Evolutionary conservation across 2,797 vertebrate species (phyloP), one percentile per base, ranked within the genome.

Genomic region (Brachymystax lenok): DNA sequence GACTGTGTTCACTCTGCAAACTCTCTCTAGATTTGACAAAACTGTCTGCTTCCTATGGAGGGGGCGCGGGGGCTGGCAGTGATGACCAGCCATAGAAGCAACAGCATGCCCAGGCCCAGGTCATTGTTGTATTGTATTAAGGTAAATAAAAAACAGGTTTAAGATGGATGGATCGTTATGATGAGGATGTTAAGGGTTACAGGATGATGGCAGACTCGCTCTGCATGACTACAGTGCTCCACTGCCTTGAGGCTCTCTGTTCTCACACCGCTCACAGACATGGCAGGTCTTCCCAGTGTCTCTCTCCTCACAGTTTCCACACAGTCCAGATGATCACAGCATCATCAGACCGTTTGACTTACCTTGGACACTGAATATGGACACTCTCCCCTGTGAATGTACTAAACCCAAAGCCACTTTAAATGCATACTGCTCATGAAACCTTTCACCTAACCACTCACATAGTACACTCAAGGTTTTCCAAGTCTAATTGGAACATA

Each of bases 181-280:
- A 54, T 64, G 28, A 69, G 40, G 50, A 28, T 3, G 76, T 70
- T 19, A 82, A 3, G 61, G 74, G 69, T 81, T 81, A 76, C 75
- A 72, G 72, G 70, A 70, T 73, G 77, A 73, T 51, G 63, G 19
- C 10, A 46, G 50, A 75, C n/a, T 51, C 66, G 68, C 73, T 80
- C 19, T 69, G 28, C 17, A 19, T 35, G 33, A 69, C 68, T 71
- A 69, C 77, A 71, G 52, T 69, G 5, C 54, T 73, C 35, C 40
- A 54, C 69, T 72, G 71, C 74, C 67, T 59, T 71, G 33, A 66
- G 67, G 63, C 79, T 84, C 74, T 85, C 77, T 76, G 76, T 83
- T 79, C 76, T 80, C 73, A 79, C 68, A 81, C 52, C 50, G 17
- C n/a, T 78, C 74, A 68, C 17, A 69, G 46, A 78, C 10, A 27